Evolutionary conservation across 2,888 invertebrate genomes (phyloP).

Genomic region (Drosophila eohydei): DNA sequence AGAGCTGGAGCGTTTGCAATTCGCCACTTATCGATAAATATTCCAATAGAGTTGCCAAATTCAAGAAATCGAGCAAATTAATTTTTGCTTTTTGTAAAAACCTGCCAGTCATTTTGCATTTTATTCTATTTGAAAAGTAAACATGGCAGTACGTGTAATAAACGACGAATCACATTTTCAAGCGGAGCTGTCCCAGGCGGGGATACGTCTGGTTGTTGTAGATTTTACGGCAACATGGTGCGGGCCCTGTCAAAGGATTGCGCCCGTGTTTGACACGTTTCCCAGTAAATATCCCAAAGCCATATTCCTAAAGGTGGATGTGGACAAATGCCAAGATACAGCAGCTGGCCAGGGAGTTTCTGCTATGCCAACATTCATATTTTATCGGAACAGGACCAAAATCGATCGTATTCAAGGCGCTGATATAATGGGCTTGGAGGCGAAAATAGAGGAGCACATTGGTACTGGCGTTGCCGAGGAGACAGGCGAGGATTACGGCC

Average conservation of each 20-base stretch:
- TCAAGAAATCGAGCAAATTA: constrained; percentile 24
- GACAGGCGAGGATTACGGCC: constrained; percentile 91
- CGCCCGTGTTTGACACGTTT: constrained; percentile 95
- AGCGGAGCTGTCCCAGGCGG: constrained; percentile 92
- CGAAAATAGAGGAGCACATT: constrained; percentile 95
- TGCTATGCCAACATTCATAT: constrained; percentile 99
- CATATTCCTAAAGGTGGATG: constrained; percentile 95
- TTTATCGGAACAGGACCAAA: constrained; percentile 94
- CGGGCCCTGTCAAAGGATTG: constrained; percentile 97
- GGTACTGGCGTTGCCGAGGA: constrained; percentile 87
- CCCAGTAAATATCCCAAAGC: constrained; percentile 94
- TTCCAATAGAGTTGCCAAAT: constrained; percentile 13
- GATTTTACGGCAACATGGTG: constrained; percentile 99
- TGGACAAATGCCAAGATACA: constrained; percentile 96
- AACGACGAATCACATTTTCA: constrained; percentile 90
- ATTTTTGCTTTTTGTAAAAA: constrained; percentile 35
- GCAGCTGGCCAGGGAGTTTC: constrained; percentile 95
- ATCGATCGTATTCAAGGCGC: constrained; percentile 95
- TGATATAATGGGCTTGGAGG: constrained; percentile 92
- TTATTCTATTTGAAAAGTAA: constrained; percentile 36
- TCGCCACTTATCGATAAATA: constrained; percentile 31
- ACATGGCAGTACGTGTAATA: constrained; percentile 83
- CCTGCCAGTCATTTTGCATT: constrained; percentile 61
- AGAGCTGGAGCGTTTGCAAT: constrained; percentile 31
- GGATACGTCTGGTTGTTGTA: constrained; percentile 95